A percentile compares a stretch with the other conserved stretches of the same genome.
Conservation (phyloP, 1,140 invertebrate genomes). For the Zophobas morio region DNA sequence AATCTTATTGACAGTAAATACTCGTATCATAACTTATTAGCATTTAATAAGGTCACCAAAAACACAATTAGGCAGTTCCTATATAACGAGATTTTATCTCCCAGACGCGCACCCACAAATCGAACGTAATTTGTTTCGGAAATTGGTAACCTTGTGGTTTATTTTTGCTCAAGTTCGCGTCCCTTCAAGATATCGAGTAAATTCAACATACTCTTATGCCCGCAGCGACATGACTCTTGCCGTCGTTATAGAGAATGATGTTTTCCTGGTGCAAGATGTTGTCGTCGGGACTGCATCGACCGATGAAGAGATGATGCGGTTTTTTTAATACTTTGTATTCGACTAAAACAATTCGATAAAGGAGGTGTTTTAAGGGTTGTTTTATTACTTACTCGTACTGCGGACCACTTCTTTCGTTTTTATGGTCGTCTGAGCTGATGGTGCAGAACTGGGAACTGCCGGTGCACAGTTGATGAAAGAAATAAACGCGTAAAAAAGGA, state of each 20-base stretch:
- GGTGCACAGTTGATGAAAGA: conserved; percentile 30
- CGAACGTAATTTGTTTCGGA: not conserved
- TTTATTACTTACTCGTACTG: conserved; percentile 36
- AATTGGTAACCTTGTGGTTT: conserved; percentile 18
- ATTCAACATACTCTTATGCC: conserved; percentile 59
- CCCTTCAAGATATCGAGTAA: not conserved
- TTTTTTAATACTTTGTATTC: conserved; percentile 58
- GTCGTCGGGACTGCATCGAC: conserved; percentile 58
- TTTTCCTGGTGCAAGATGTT: conserved; percentile 61
- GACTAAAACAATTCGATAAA: conserved; percentile 57
- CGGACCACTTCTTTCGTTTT: conserved; percentile 13
- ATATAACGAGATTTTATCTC: conserved; percentile 5
- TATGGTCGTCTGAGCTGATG: conserved; percentile 29
- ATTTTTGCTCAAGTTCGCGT: not conserved
- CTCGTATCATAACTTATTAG: conserved; percentile 18
- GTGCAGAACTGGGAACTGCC: conserved; percentile 20
- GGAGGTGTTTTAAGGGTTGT: not conserved
- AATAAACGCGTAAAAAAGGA: conserved; percentile 29
- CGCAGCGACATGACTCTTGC: conserved; percentile 59
- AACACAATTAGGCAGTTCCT: conserved; percentile 26
- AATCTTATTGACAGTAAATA: conserved; percentile 23
- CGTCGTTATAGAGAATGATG: conserved; percentile 62
- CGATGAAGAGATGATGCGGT: conserved; percentile 61
- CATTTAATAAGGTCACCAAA: conserved; percentile 32
- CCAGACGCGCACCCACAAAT: conserved; percentile 29